These are phyloP conservation scores for Augochlora pura DNA, from an alignment of 1,140 invertebrate species.

Conservation along the genomic window DNA sequence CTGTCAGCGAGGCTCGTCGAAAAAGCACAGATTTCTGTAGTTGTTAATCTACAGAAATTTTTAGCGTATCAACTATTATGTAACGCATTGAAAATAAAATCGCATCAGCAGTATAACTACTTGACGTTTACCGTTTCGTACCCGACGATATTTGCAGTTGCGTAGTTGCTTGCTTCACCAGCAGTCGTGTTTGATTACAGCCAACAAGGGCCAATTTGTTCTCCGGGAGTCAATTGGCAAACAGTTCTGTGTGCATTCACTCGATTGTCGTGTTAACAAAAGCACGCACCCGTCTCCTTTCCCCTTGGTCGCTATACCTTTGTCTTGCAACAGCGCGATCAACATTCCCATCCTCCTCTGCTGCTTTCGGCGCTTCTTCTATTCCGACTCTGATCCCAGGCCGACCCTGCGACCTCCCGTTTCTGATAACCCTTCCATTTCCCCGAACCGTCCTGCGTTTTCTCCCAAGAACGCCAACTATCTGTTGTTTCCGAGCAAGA, in stretches of 20 bases:
- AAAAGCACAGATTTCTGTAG: constrained; percentile 10
- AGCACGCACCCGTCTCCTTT: not conserved
- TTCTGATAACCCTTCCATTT: constrained; percentile 48
- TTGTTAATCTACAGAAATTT: no score
- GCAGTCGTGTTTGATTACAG: constrained; percentile 24
- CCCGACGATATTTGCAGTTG: not conserved
- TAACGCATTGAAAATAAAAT: constrained; percentile 14
- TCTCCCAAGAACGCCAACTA: constrained; percentile 16
- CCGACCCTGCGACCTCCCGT: constrained; percentile 36
- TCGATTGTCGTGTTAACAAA: constrained; percentile 35
- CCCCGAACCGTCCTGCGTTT: constrained; percentile 27
- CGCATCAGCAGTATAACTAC: not conserved
- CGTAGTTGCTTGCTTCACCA: constrained; percentile 31
- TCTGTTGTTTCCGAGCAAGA: constrained; percentile 32
- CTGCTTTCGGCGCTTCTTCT: not conserved
- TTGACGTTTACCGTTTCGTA: not conserved
- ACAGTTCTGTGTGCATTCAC: constrained; percentile 54
- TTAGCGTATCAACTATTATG: not conserved
- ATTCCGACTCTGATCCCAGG: not conserved
- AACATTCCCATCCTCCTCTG: not conserved
- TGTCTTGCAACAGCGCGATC: not conserved
- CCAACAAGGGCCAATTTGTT: constrained; percentile 52
- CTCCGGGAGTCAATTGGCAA: constrained; percentile 56
- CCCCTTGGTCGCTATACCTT: not conserved
- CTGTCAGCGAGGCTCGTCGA: constrained; percentile 10